A percentile compares a stretch with the other conserved stretches of the same genome.
phyloP scores from a whole-genome alignment of 2,888 invertebrate genomes.

The Rotaria socialis region DNA sequence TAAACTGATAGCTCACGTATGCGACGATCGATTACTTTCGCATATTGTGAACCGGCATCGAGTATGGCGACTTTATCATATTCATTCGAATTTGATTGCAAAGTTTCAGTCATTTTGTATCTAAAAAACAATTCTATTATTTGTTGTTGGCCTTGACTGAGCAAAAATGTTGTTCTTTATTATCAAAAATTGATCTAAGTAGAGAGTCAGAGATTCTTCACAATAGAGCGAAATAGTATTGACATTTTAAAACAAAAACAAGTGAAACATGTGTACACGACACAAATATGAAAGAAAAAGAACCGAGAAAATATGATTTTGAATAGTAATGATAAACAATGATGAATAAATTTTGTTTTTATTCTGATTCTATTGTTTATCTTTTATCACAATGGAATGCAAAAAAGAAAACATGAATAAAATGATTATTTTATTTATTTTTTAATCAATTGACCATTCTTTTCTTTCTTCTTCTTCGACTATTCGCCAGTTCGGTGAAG shows the following conservation, averaged over 20 bases:
- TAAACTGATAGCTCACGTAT: background rate
- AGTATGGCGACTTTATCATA: conserved; percentile 22
- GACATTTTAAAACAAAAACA: background rate
- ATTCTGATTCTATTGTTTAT: background rate
- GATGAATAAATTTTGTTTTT: background rate
- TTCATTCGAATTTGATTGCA: background rate
- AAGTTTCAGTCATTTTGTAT: background rate
- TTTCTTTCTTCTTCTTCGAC: conserved; percentile 52
- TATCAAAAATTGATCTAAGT: background rate
- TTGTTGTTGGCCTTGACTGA: background rate
- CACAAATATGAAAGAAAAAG: background rate
- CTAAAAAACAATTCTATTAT: background rate
- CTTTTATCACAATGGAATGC: conserved; percentile 3
- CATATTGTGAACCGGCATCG: conserved; percentile 32
- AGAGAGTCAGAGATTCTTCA: background rate
- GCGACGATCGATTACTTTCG: conserved; percentile 20
- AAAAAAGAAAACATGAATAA: background rate
- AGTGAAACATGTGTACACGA: background rate
- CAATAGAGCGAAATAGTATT: background rate
- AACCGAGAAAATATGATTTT: background rate
- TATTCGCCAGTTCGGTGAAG: conserved; percentile 64
- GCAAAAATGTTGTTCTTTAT: background rate
- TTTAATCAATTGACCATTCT: conserved; percentile 58
- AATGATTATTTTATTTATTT: no score
- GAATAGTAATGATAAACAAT: background rate